These are phyloP conservation scores for Opisthograptis luteolata DNA, from an alignment of 2,888 invertebrate species.

Conservation along the genomic window DNA sequence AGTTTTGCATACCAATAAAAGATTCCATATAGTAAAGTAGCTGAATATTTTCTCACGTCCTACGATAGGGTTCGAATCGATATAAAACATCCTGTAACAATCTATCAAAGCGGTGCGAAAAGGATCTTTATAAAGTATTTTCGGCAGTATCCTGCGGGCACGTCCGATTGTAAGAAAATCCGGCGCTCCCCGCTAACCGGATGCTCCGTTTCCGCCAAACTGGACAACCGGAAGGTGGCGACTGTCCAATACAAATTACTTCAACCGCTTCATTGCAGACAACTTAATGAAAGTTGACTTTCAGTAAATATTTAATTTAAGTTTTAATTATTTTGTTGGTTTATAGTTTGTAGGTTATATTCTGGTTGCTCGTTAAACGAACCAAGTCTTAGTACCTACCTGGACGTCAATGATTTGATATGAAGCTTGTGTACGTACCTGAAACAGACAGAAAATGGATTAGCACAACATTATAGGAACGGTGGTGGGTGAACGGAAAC, in stretches of 20 bases:
- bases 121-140: conserved; percentile 65
- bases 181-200: conserved; percentile 55
- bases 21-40: conserved; percentile 21
- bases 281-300: conserved; percentile 22
- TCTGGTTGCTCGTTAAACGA: too few species aligned
- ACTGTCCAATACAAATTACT: conserved; percentile 39
- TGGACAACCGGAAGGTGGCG: conserved; percentile 45
- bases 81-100: conserved; percentile 66
- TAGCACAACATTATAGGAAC: background rate
- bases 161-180: conserved; percentile 59
- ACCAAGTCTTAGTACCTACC: background rate
- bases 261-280: conserved; percentile 31
- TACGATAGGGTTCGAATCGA: conserved; percentile 59
- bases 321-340: too few species aligned
- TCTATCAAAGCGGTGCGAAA: conserved; percentile 60
- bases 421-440: conserved; percentile 57
- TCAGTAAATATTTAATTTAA: too few species aligned
- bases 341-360: too few species aligned
- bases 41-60: conserved; percentile 45
- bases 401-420: background rate
- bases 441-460: conserved; percentile 45
- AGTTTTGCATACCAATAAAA: conserved; percentile 26
- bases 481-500: too few species aligned
- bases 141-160: conserved; percentile 63
- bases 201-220: conserved; percentile 59